phyloP scores from a whole-genome alignment of 2,113 vertebrate genomes.

The Bos javanicus region DNA sequence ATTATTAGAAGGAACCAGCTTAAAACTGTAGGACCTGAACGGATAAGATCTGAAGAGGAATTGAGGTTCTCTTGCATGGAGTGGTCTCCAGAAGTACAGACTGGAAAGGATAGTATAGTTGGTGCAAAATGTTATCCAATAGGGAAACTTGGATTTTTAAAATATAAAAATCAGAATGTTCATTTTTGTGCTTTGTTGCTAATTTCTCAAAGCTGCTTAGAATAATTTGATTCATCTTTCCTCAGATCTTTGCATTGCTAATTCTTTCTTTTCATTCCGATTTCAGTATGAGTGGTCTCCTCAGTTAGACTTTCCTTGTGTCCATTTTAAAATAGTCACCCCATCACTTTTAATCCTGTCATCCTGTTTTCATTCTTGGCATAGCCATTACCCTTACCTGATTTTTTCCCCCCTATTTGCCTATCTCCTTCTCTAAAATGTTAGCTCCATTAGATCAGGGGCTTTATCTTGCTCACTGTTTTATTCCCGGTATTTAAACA shows the following conservation, averaged over 20 bases:
- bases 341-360: not conserved
- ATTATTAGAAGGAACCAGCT: not conserved
- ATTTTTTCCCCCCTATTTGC: not conserved
- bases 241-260: not conserved
- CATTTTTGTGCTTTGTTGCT: not conserved
- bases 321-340: not conserved
- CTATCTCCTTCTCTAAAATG: not conserved
- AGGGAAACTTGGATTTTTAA: not conserved
- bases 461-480: not conserved
- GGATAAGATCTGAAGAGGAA: not conserved
- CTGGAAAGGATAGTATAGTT: not conserved
- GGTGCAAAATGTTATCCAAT: not conserved
- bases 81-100: not conserved
- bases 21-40: not conserved
- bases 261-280: conserved; percentile 4
- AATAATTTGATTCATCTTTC: not conserved
- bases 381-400: not conserved
- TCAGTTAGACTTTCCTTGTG: not conserved
- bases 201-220: not conserved
- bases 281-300: not conserved
- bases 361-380: not conserved
- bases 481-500: not conserved
- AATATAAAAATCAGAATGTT: not conserved
- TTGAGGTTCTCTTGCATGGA: not conserved
- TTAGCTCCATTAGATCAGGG: not conserved